Evolutionary conservation across 30 jellyfish, hydroid and myxozoan species (phyloP), one percentile per base, ranked within the genome.

Genomic region (Phacellophora camtschatica): DNA sequence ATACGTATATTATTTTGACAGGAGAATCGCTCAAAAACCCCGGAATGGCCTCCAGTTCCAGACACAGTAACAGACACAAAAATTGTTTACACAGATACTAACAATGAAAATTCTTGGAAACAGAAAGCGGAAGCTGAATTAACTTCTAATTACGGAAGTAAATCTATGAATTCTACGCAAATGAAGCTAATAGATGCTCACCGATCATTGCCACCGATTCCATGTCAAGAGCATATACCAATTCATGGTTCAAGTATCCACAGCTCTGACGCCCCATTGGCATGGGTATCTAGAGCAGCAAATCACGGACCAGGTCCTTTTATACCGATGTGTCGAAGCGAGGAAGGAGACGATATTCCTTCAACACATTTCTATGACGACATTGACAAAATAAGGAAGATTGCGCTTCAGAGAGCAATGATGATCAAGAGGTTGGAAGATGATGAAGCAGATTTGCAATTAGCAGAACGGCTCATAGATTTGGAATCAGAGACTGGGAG

Each of bases 281-380:
- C 90, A 15, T 78, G 90, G 90, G 90, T 78, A 9, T 59, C 90
- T 0, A 78, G 69, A 63, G 82, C 90, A 1, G 37, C 50, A 54
- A 18, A 33, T 28, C 36, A 20, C 59, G 90, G 90, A 20, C 71
- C 90, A 24, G 90, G 90, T 32, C 90, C 90, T 41, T 78, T 20
- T 62, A 78, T 78, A 23, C 90, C 90, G 3, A 78, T 78, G 90
- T 64, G 90, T 36, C 48, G 66, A 11, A 32, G 49, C 15, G 77
- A 74, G 19, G 61, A 61, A 6, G 68, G 41, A n/a, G 95, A 83
- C 61, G 95, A 83, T 36, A 25, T 83, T 23, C 73, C 76, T n/a
- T 45, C 85, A 7, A 32, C 87, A 39, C 95, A 83, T 70, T 83
- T 83, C 68, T 83, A 83, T 57, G 95, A 83, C 48, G 95, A 83